These are phyloP conservation scores for Sapayoa aenigma DNA, from an alignment of 2,113 vertebrate species.

Conservation along the genomic window DNA sequence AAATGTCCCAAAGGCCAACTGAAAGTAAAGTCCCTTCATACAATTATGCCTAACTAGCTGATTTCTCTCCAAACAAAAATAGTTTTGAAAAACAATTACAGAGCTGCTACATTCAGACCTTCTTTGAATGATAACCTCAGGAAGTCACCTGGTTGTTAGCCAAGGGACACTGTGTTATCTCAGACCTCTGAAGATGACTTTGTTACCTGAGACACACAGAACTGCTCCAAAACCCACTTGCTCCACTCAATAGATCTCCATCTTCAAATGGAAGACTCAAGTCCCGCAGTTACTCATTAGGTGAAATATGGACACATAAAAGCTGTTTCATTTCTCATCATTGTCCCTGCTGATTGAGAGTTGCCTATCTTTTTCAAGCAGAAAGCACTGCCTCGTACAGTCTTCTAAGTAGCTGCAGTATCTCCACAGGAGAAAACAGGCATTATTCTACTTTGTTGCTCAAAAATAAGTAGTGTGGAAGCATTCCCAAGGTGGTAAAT, in stretches of 20 bases:
- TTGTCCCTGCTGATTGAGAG: background rate
- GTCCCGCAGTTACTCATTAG: background rate
- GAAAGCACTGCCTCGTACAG: rapidly evolving
- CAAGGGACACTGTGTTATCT: background rate
- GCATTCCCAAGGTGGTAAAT: background rate
- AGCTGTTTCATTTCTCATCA: background rate
- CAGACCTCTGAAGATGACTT: background rate
- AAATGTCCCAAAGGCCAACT: background rate
- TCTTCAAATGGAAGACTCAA: background rate
- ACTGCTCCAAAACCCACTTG: background rate
- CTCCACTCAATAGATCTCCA: background rate
- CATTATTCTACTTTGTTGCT: background rate
- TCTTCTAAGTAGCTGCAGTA: background rate
- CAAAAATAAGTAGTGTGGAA: background rate
- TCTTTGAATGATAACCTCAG: background rate
- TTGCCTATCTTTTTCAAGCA: background rate
- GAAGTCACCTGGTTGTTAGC: background rate
- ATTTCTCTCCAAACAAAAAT: background rate
- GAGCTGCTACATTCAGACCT: background rate
- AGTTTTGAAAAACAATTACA: background rate
- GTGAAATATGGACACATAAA: background rate
- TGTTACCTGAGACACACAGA: background rate
- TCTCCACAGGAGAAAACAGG: background rate
- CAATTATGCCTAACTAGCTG: background rate
- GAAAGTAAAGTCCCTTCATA: background rate